A percentile compares a stretch with the other conserved stretches of the same genome.
Evolutionary conservation across 2,113 vertebrate species (phyloP).

Genomic region (Atrichornis clamosus): DNA sequence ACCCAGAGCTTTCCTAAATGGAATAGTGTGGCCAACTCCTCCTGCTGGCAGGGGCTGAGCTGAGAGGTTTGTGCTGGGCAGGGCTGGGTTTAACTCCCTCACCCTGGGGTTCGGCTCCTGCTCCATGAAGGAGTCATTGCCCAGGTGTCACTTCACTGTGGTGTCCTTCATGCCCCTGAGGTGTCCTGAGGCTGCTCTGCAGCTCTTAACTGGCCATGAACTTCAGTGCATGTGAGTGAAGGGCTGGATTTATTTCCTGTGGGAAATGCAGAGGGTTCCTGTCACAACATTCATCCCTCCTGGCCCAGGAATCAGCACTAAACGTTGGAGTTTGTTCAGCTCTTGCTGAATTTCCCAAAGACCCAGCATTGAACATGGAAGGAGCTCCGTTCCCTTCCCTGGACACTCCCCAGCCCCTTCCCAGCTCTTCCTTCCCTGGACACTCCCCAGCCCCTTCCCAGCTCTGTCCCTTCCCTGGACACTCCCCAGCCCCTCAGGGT

Average conservation of each 20-base stretch:
- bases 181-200: background rate
- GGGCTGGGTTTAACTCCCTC: background rate
- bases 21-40: accelerated
- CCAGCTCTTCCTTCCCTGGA: background rate
- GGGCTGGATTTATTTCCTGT: accelerated
- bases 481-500: background rate
- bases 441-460: background rate
- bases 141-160: background rate
- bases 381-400: background rate
- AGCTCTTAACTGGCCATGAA: background rate
- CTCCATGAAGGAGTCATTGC: background rate
- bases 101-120: background rate
- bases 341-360: background rate
- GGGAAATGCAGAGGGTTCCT: background rate
- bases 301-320: background rate
- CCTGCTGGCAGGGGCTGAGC: background rate
- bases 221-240: accelerated
- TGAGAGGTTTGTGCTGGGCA: background rate
- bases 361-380: background rate
- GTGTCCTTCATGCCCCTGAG: background rate
- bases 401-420: too few relatives aligned
- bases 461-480: background rate
- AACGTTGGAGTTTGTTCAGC: accelerated
- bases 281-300: background rate
- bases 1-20: accelerated